Conservation (phyloP, 1,140 invertebrate species). For the Sitophilus oryzae region DNA sequence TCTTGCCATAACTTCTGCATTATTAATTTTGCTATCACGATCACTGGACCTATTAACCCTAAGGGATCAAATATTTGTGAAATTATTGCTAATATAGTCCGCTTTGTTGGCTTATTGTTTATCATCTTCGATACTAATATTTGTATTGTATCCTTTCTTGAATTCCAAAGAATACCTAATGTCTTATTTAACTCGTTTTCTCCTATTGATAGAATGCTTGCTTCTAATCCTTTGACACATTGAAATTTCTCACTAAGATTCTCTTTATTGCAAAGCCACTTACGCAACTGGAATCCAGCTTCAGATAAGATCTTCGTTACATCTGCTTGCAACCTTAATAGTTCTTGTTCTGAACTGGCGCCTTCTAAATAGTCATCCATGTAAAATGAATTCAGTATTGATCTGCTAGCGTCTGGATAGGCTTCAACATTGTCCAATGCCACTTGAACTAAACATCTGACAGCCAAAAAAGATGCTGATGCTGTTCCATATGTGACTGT, state of each 20-base stretch:
- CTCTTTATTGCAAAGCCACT: too few relatives aligned
- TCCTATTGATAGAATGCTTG: too few relatives aligned
- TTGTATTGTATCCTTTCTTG: constrained; percentile 2
- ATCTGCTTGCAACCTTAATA: constrained; percentile 27
- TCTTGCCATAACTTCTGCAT: constrained; percentile 45
- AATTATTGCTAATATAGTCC: constrained; percentile 22
- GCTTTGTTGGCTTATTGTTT: constrained; percentile 12
- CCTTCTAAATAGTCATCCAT: constrained; percentile 47
- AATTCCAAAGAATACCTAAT: constrained; percentile 12
- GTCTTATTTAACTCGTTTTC: too few relatives aligned
- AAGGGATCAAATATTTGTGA: constrained; percentile 41
- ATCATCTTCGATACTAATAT: neutral
- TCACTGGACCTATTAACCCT: constrained; percentile 43
- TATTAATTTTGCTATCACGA: constrained; percentile 44
- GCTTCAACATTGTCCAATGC: constrained; percentile 31
- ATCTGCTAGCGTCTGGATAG: constrained; percentile 33
- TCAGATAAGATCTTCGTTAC: constrained; percentile 22
- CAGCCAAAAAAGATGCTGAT: constrained; percentile 37
- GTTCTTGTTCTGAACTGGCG: constrained; percentile 29
- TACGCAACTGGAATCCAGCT: constrained; percentile 26
- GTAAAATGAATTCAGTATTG: constrained; percentile 42
- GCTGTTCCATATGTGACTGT: constrained; percentile 40
- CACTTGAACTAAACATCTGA: constrained; percentile 32
- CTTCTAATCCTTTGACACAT: too few relatives aligned
- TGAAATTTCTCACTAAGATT: too few relatives aligned